Evolutionary conservation across 2,113 vertebrate species (phyloP).

Genomic region (Cacatua alba): DNA sequence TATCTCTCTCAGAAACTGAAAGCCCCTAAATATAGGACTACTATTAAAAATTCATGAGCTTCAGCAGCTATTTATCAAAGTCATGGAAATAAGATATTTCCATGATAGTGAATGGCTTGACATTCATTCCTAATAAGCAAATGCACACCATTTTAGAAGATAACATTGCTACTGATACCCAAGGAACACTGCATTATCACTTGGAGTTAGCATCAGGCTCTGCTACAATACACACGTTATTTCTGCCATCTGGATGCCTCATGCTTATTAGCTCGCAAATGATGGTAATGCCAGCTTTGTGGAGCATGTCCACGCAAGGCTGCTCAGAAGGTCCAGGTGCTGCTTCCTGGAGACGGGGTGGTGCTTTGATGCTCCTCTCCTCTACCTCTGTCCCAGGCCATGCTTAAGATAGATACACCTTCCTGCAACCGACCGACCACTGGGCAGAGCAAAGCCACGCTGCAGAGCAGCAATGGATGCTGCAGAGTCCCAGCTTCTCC

Average conservation of each 20-base stretch:
- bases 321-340: fast-evolving
- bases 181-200: neutral
- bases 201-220: neutral
- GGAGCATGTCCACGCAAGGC: fast-evolving
- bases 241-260: slow-evolving; percentile 5
- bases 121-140: slow-evolving; percentile 69
- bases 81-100: slow-evolving; percentile 66
- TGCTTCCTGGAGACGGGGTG: neutral
- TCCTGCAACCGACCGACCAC: neutral
- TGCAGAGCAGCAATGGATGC: neutral
- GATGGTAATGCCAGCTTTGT: neutral
- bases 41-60: slow-evolving; percentile 77
- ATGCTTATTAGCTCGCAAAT: neutral
- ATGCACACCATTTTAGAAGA: slow-evolving; percentile 11
- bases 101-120: slow-evolving; percentile 53
- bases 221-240: neutral
- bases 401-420: fast-evolving
- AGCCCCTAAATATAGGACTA: slow-evolving; percentile 77
- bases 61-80: slow-evolving; percentile 67
- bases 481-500: neutral
- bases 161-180: neutral
- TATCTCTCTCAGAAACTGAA: slow-evolving; percentile 69
- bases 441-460: neutral
- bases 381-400: fast-evolving
- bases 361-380: neutral